Evolutionary conservation across 1,140 invertebrate genomes (phyloP), one percentile per base, ranked within the genome.

Genomic region (Chlorops oryzae): DNA sequence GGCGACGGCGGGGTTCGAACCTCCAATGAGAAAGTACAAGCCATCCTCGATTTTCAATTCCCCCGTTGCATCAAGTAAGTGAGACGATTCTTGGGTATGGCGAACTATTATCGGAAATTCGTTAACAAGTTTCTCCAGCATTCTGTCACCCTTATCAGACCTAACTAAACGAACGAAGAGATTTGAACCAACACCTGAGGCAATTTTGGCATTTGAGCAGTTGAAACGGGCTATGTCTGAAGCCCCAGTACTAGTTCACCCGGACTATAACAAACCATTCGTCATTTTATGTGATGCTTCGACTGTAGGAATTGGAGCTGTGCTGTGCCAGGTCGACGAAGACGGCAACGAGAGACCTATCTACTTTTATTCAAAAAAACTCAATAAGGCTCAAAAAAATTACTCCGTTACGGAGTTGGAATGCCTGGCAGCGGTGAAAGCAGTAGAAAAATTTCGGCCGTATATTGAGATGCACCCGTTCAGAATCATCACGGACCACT

Each of bases 391-490:
- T n/a, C n/a, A n/a, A n/a, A n/a, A n/a, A n/a, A n/a, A n/a, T n/a
- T n/a, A n/a, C n/a, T n/a, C n/a, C n/a, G n/a, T n/a, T n/a, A n/a
- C n/a, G n/a, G n/a, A n/a, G n/a, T n/a, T n/a, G n/a, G n/a, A n/a
- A n/a, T n/a, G n/a, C n/a, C n/a, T n/a, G n/a, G n/a, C n/a, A n/a
- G n/a, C n/a, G n/a, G n/a, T n/a, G 56, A 0, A 57, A 63, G 12
- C 67, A 4, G 59, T 72, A 35, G 53, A 72, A 49, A 69, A 74
- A 37, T 77, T 75, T 49, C 53, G 65, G 34, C 54, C 59, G 5
- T 78, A 73, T 53, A 18, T 77, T 2, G 59, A 67, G 38, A 70
- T 62, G 4, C 37, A 59, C 0, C 23, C 60, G 22, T 76, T 77
- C 49, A 48, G 47, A 1, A 48, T 75, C 4, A 51, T 72, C 28